Conservation (phyloP, 2,113 vertebrate species). For the Pomatorhinus ruficollis region DNA sequence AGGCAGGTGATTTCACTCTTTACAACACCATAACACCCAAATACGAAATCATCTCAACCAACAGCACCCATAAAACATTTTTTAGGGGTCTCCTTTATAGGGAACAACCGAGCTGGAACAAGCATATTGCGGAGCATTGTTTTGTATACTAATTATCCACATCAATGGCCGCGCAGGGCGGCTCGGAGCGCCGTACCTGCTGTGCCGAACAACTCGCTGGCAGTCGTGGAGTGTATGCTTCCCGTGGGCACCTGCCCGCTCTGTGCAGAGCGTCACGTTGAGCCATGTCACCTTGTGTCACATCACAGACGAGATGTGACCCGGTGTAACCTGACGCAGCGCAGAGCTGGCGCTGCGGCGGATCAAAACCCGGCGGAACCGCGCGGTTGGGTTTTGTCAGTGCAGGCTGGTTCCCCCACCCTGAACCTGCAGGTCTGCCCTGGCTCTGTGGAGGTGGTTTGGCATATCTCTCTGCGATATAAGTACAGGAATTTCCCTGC, state of each 20-base stretch:
- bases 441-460: constrained; percentile 31
- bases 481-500: constrained; percentile 50
- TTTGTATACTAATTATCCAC: constrained; percentile 65
- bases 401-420: not conserved
- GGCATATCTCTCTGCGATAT: not conserved
- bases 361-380: not conserved
- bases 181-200: constrained; percentile 51
- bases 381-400: not conserved
- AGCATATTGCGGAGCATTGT: not conserved
- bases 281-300: constrained; percentile 62
- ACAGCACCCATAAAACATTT: not conserved
- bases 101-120: constrained; percentile 9
- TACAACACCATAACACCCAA: not conserved
- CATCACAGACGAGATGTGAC: constrained; percentile 53
- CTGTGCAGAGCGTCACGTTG: constrained; percentile 39
- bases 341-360: not conserved
- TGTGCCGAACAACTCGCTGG: constrained; percentile 34
- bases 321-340: constrained; percentile 43
- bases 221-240: constrained; percentile 39
- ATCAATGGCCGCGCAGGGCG: not conserved
- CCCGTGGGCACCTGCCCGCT: constrained; percentile 67
- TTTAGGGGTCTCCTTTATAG: not conserved
- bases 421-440: not conserved
- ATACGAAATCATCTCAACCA: not conserved
- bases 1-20: not conserved